phyloP scores from a whole-genome alignment of 2,888 invertebrate genomes.

The Pycnomerus fuliginosus region DNA sequence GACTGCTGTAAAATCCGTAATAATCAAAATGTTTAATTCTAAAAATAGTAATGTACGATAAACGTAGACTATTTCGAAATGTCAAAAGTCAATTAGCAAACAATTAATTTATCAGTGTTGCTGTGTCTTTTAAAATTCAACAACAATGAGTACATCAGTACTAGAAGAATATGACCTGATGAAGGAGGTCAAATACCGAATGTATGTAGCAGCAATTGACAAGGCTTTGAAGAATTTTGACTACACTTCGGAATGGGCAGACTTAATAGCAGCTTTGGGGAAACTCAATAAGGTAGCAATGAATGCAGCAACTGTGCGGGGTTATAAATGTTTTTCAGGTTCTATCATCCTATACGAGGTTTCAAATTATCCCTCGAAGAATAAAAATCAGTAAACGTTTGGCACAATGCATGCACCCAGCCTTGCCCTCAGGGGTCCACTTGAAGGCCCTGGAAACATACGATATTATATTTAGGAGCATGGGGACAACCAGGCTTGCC shows the following conservation, averaged over 20 bases:
- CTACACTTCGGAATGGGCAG: constrained; percentile 94
- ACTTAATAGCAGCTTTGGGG: constrained; percentile 84
- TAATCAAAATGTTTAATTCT: no score
- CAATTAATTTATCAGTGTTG: constrained; percentile 5
- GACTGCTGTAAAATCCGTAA: no score
- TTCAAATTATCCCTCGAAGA: constrained; percentile 80
- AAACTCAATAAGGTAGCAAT: constrained; percentile 81
- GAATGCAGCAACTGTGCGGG: constrained; percentile 5
- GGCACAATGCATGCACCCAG: constrained; percentile 93
- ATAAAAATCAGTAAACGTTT: constrained; percentile 87
- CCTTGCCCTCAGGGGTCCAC: constrained; percentile 87
- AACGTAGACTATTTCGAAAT: no score
- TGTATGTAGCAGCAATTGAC: constrained; percentile 79
- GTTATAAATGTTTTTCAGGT: constrained; percentile 58
- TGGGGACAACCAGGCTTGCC: constrained; percentile 77
- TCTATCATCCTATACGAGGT: constrained; percentile 75
- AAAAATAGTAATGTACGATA: no score
- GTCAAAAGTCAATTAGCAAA: constrained; percentile 25
- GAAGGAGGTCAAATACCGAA: constrained; percentile 79
- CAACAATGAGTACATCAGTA: constrained; percentile 58
- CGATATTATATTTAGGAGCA: constrained; percentile 85
- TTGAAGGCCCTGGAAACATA: constrained; percentile 89
- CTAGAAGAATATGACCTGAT: constrained; percentile 79
- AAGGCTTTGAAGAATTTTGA: constrained; percentile 89
- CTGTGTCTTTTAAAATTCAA: neutral